Conservation (phyloP, 2,113 vertebrate species). For the Sinocyclocheilus rhinocerous region DNA sequence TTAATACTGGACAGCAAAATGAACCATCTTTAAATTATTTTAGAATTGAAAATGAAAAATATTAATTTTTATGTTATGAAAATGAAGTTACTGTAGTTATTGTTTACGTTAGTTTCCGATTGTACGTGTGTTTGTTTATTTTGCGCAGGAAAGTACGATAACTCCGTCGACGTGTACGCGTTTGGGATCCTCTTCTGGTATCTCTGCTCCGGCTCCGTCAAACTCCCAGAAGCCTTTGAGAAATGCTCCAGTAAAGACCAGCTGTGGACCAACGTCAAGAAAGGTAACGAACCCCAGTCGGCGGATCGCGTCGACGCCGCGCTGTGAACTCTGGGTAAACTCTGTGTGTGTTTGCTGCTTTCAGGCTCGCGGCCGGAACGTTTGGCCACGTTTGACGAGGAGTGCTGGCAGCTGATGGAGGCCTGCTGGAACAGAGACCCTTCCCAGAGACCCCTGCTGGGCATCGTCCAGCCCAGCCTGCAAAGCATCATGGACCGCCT, state of each 20-base stretch:
- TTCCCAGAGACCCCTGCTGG: slow-evolving; percentile 88
- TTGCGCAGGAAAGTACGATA: slow-evolving; percentile 91
- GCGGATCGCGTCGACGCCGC: accelerated
- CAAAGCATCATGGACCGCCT: slow-evolving; percentile 90
- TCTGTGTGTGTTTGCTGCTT: neutral
- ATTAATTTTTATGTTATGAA: no score
- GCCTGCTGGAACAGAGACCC: slow-evolving; percentile 95
- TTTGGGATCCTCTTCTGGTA: slow-evolving; percentile 99
- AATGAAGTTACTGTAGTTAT: neutral
- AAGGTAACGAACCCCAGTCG: slow-evolving; percentile 75
- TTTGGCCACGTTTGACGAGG: slow-evolving; percentile 87
- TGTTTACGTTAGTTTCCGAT: neutral
- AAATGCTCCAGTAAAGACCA: slow-evolving; percentile 97
- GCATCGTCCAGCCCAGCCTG: slow-evolving; percentile 94
- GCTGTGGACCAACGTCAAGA: slow-evolving; percentile 96
- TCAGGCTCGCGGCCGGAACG: slow-evolving; percentile 91
- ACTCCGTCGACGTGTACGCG: slow-evolving; percentile 96
- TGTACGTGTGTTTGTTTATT: neutral
- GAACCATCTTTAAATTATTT: no score
- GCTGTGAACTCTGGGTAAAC: neutral
- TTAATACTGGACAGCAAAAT: neutral
- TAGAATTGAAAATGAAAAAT: no score
- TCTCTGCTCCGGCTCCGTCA: slow-evolving; percentile 93
- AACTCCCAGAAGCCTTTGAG: slow-evolving; percentile 96
- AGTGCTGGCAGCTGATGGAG: slow-evolving; percentile 99